phyloP scores from a whole-genome alignment of 2,113 vertebrate genomes.

The Gymnobelideus leadbeateri region DNA sequence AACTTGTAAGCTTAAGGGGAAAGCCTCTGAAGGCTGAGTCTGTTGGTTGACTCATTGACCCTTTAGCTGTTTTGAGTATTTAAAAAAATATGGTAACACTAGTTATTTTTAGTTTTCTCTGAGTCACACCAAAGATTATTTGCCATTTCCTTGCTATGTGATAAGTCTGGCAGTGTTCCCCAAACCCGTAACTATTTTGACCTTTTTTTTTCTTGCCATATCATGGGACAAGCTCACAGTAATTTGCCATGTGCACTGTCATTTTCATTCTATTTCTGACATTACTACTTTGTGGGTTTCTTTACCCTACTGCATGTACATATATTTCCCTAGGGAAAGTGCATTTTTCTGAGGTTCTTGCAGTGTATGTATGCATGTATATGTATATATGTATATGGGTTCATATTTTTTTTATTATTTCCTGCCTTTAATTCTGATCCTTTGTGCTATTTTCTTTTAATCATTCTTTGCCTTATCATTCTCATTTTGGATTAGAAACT shows the following conservation, averaged over 20 bases:
- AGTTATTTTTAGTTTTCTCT: background rate
- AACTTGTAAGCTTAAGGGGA: background rate
- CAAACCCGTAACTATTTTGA: background rate
- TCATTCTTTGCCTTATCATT: background rate
- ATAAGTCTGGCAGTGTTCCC: background rate
- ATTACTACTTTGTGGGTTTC: background rate
- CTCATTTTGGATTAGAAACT: background rate
- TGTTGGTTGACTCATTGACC: background rate
- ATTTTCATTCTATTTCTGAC: conserved; percentile 8
- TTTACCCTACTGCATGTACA: background rate
- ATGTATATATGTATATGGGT: background rate
- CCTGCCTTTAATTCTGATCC: background rate
- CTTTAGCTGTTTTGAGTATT: background rate
- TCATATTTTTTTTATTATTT: background rate
- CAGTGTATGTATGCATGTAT: background rate
- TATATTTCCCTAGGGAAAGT: background rate
- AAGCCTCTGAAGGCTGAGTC: background rate
- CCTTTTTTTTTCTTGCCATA: background rate
- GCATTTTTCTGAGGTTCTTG: background rate
- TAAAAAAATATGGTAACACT: background rate
- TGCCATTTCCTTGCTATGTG: conserved; percentile 11
- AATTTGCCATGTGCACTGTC: conserved; percentile 15
- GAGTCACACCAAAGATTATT: conserved; percentile 17
- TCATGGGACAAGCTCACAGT: conserved; percentile 7
- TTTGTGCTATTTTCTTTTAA: conserved; percentile 5